phyloP scores from a whole-genome alignment of 2,797 vertebrate genomes.

The Bryconaethiops microstoma region DNA sequence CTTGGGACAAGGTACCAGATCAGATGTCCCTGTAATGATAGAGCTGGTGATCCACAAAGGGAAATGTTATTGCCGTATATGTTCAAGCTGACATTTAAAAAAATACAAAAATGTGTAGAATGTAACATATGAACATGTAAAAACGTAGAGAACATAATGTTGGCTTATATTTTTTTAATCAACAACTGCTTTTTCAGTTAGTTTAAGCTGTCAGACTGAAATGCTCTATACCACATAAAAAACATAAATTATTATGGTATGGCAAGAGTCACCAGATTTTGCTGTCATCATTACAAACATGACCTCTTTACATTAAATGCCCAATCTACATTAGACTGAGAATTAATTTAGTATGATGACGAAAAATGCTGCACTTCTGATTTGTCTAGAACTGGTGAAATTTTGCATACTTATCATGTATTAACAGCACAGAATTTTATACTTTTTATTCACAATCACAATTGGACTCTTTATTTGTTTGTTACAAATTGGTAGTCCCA shows the following conservation, averaged over 20 bases:
- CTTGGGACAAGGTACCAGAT: slow-evolving; percentile 26
- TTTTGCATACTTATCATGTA: not conserved
- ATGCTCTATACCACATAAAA: too few species aligned
- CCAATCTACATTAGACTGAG: too few species aligned
- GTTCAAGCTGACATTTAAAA: not conserved
- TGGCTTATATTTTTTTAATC: too few species aligned
- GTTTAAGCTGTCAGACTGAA: too few species aligned
- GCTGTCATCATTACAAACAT: too few species aligned
- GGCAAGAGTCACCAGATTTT: too few species aligned
- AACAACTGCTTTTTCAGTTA: too few species aligned
- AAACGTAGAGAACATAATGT: too few species aligned
- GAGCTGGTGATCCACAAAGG: slow-evolving; percentile 9
- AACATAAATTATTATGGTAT: too few species aligned
- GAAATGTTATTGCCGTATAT: not conserved
- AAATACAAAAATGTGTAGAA: too few species aligned
- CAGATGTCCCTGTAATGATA: not conserved
- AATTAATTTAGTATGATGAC: not conserved
- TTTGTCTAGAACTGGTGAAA: not conserved
- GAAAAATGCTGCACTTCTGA: not conserved
- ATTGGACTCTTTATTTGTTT: not conserved
- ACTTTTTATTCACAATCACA: not conserved
- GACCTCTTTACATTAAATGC: too few species aligned
- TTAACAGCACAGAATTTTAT: not conserved
- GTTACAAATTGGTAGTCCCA: not conserved
- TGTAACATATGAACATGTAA: too few species aligned